Percentiles rank a stretch among this genome's conserved stretches.
Conservation (phyloP, 35 echinoderm and acorn worm genomes). For the Apostichopus californicus region DNA sequence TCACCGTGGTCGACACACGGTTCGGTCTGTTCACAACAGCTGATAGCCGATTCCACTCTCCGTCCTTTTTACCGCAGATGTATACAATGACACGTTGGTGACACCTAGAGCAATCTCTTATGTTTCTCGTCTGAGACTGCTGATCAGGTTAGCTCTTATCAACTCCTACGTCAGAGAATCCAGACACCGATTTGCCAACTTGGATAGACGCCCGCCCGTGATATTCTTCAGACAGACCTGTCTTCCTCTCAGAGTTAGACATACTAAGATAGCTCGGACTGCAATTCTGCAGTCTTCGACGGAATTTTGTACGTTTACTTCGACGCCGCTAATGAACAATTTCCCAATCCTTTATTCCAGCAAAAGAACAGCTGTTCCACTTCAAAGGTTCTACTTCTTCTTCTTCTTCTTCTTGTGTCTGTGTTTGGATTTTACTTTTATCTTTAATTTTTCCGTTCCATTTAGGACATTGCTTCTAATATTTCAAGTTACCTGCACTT, state of each 20-base stretch:
- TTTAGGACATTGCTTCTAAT: background rate
- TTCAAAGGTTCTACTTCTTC: background rate
- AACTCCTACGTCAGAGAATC: background rate
- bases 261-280: background rate
- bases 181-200: background rate
- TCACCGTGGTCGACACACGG: too few species aligned
- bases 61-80: background rate
- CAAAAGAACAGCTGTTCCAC: background rate
- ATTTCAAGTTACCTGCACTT: background rate
- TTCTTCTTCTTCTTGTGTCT: background rate
- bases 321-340: background rate
- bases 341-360: background rate
- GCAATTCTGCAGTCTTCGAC: background rate
- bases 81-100: background rate
- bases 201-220: background rate
- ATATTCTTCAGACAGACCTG: slow-evolving; percentile 8
- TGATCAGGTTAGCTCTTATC: background rate
- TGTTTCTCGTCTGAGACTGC: background rate
- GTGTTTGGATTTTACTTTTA: background rate
- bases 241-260: background rate
- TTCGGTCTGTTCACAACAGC: background rate
- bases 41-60: background rate
- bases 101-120: background rate
- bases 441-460: too few species aligned
- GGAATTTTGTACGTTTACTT: background rate